Evolutionary conservation across 2,888 invertebrate species (phyloP), one percentile per base, ranked within the genome.

Genomic region (Drosophila flavopinicola): DNA sequence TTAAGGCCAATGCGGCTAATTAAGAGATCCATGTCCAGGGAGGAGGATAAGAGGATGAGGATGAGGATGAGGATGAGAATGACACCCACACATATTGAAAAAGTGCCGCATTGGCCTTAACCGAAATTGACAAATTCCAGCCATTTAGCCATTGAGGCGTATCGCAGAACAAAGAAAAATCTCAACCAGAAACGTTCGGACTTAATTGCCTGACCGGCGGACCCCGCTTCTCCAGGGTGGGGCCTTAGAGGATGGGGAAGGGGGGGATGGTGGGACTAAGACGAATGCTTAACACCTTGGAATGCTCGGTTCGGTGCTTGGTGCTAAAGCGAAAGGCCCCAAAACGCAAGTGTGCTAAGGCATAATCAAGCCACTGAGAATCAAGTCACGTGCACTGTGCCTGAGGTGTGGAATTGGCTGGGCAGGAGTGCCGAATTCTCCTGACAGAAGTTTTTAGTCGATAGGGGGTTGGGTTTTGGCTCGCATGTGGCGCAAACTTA

Each of bases 51-150:
- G 56, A 45, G 44, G 44, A 20, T 20, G 20, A n/a, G n/a, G n/a
- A n/a, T n/a, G n/a, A n/a, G n/a, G n/a, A n/a, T n/a, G n/a, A n/a
- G n/a, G n/a, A n/a, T n/a, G n/a, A n/a, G n/a, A 37, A 42, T 23
- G 15, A 27, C 39, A 9, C 2, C 3, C 6, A 10, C 24, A 2
- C 41, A 37, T 53, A 59, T 37, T 75, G 72, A 75, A 71, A 71
- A 71, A 74, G 49, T 83, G 69, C 72, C 66, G 71, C 83, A 83
- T 79, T 80, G 79, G 75, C 77, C 79, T 72, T 80, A 83, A 83
- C 80, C 69, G 67, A 61, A 77, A 84, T 80, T 80, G 80, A 80
- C 84, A 80, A 77, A 80, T 84, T 77, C 75, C 58, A 75, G 77
- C 77, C 75, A 84, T 80, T 83, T 69, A 72, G 70, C 74, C 66